Evolutionary conservation across 1,140 invertebrate species (phyloP).

Genomic region (Brachionus manjavacas): DNA sequence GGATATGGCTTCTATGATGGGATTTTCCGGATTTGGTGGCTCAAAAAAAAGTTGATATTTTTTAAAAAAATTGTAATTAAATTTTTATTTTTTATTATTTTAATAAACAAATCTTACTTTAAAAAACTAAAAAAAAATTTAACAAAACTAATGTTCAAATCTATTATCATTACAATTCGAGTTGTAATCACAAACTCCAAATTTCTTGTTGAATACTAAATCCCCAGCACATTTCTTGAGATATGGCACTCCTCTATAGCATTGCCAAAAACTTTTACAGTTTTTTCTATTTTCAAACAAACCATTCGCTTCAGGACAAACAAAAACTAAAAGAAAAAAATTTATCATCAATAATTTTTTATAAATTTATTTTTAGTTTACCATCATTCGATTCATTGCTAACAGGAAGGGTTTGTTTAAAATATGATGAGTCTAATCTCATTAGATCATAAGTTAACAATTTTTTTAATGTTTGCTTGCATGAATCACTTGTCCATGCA

Average conservation of each 20-base stretch:
- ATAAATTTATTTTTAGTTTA: neutral
- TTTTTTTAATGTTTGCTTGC: neutral
- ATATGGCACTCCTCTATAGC: neutral
- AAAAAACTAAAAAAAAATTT: neutral
- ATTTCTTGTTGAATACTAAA: neutral
- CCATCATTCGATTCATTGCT: neutral
- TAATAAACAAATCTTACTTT: neutral
- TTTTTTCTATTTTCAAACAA: neutral
- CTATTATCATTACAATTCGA: neutral
- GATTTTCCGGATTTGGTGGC: conserved; percentile 85
- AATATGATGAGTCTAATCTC: neutral
- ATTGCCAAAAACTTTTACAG: conserved; percentile 4
- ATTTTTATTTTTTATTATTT: neutral
- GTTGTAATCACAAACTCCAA: neutral
- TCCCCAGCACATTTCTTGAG: neutral
- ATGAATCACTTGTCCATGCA: neutral
- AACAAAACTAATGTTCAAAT: neutral
- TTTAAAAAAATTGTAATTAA: neutral
- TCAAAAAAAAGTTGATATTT: conserved; percentile 18
- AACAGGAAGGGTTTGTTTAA: neutral
- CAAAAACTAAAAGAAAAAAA: neutral
- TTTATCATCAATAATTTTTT: too few relatives aligned
- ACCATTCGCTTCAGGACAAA: neutral
- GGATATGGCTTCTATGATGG: conserved; percentile 85
- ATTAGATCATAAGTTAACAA: neutral